phyloP scores from a whole-genome alignment of 2,888 invertebrate genomes.

The Eurois occulta region DNA sequence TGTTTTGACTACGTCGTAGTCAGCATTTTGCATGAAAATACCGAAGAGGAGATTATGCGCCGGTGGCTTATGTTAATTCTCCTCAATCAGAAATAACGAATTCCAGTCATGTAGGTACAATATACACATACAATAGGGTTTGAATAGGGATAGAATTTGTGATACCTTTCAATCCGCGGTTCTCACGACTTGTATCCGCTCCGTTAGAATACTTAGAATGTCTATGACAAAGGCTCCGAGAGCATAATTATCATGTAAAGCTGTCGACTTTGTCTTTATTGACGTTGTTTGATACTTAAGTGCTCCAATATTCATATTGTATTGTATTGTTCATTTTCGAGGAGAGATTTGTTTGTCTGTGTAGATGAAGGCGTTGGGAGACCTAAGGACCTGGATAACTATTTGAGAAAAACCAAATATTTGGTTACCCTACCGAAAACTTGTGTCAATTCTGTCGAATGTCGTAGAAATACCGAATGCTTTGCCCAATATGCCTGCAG shows the following conservation, averaged over 20 bases:
- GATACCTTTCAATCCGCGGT: conserved; percentile 49
- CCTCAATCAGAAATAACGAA: conserved; percentile 28
- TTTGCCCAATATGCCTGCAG: background rate
- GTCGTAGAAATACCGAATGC: background rate
- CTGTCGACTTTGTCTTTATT: background rate
- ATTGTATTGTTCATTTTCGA: too few species aligned
- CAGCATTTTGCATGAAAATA: too few species aligned
- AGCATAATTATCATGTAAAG: conserved; percentile 3
- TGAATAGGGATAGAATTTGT: conserved; percentile 59
- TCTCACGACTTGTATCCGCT: conserved; percentile 68
- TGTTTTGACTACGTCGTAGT: too few species aligned
- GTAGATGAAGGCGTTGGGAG: background rate
- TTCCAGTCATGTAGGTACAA: conserved; percentile 40
- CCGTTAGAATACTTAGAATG: conserved; percentile 59
- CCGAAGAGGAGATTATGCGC: background rate
- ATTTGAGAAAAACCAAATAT: background rate
- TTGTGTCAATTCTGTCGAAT: background rate
- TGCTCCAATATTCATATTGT: too few species aligned
- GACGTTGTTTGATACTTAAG: background rate
- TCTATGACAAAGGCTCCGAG: conserved; percentile 53
- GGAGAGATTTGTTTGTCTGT: background rate
- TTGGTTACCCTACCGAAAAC: background rate
- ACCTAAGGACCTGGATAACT: background rate
- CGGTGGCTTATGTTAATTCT: background rate
- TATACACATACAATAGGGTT: conserved; percentile 45